A percentile compares a stretch with the other conserved stretches of the same genome.
Conservation (phyloP, 2,113 vertebrate genomes). For the Cyprinus carpio region DNA sequence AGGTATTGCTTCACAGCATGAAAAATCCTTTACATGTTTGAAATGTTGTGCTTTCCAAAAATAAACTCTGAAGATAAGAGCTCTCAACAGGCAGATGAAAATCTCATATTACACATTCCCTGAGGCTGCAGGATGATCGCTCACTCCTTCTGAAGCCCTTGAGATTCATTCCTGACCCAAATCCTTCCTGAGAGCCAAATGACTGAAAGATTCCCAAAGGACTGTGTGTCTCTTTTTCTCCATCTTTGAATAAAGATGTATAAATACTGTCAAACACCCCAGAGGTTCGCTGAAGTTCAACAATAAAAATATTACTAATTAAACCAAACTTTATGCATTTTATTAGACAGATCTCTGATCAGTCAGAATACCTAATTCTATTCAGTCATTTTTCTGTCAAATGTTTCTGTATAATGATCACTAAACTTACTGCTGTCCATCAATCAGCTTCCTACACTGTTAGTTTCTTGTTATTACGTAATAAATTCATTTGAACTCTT, state of each 20-base stretch:
- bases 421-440: neutral
- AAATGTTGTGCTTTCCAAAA: constrained; percentile 25
- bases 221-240: neutral
- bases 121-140: neutral
- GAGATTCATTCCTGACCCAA: constrained; percentile 27
- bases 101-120: neutral
- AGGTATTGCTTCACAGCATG: constrained; percentile 1
- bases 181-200: constrained; percentile 3
- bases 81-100: constrained; percentile 18
- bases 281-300: constrained; percentile 7
- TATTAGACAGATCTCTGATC: neutral
- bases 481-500: neutral
- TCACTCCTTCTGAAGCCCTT: constrained; percentile 12
- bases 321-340: neutral
- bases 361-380: neutral
- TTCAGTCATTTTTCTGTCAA: neutral
- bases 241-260: neutral
- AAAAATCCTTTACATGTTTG: constrained; percentile 26
- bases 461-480: neutral
- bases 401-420: neutral
- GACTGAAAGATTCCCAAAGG: constrained; percentile 1
- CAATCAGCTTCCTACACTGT: neutral
- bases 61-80: constrained; percentile 32
- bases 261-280: constrained; percentile 7
- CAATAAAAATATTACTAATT: neutral